Evolutionary conservation across 2,888 invertebrate species (phyloP).

Genomic region (Oligia latruncula): DNA sequence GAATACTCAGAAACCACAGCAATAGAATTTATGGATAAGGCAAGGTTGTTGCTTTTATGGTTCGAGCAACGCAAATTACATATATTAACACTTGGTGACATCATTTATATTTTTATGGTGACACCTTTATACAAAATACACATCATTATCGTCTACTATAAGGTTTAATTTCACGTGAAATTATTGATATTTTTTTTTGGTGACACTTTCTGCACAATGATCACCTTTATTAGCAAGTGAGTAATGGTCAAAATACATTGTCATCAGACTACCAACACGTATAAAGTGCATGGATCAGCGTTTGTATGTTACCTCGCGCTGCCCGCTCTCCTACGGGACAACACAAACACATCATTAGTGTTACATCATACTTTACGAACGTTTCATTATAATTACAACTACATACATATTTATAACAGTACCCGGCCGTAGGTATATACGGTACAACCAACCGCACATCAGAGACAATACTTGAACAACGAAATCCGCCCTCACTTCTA

Average conservation of each 20-base stretch:
- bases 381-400: conserved; percentile 30
- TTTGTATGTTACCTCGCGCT: conserved; percentile 91
- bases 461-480: not conserved
- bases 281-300: conserved; percentile 86
- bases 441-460: not conserved
- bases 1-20: conserved; percentile 24
- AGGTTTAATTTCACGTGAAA: not conserved
- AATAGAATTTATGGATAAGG: conserved; percentile 14
- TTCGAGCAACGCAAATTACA: conserved; percentile 18
- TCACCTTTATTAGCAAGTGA: fast-evolving
- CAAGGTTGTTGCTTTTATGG: conserved; percentile 20
- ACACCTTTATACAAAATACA: conserved; percentile 14
- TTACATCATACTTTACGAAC: conserved; percentile 48
- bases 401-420: not conserved
- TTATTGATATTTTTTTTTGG: not conserved
- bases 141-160: not conserved
- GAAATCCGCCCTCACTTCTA: not conserved
- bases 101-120: conserved; percentile 24
- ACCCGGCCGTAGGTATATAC: not conserved
- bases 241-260: conserved; percentile 67
- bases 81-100: conserved; percentile 39
- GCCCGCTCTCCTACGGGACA: conserved; percentile 92
- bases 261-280: conserved; percentile 77
- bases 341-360: conserved; percentile 86
- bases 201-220: not conserved